Base-by-base conservation (phyloP, 2,113 vertebrate species). In the Phalacrocorax pelagicus region DNA sequence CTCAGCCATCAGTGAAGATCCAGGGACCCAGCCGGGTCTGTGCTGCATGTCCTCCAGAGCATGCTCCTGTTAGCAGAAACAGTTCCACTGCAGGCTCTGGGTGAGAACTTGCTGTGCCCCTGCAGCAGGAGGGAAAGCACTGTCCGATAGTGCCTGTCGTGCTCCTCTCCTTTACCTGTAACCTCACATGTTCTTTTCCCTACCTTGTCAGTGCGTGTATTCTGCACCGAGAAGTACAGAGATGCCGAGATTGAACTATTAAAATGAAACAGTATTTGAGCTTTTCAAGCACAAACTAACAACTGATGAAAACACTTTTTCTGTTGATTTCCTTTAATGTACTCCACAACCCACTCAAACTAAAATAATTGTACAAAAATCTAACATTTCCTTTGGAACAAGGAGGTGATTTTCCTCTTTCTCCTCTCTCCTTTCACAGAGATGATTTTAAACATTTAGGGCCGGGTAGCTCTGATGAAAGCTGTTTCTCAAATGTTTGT, bases 311-410 rank as follows among this genome's bases (percentile, higher is more conserved):
- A 94, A 91, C 52, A 77, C n/a, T 80, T 97, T 73, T 75, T 97
- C 89, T 88, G 38, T 46, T 94, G 29, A 47, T 94, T 96, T 89
- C 62, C 66, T 89, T 87, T 87, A 96, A 87, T 89, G 91, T 30
- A 85, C n/a, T 92, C 40, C 36, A 40, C 91, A 95, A 82, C 74
- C 57, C 66, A 89, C 77, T 94, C 86, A 89, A 92, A 91, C 78
- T 96, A 75, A 94, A 96, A 93, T 86, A 96, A 89, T 69, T 89
- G 58, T 94, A 72, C 66, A 91, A 85, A 95, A 91, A 42, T 62
- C 42, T 80, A 94, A 67, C 62, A 19, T 89, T 95, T 95, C 71
- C 38, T 92, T 80, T 88, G 63, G 74, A 95, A 86, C 62, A 88
- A 88, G 36, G 74, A 92, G 52, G 29, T 82, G 86, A 81, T 92